Percentiles rank a stretch among this genome's conserved stretches.
These are phyloP conservation scores for Drosophila mimetica DNA, from an alignment of 2,888 invertebrate species.

Conservation along the genomic window DNA sequence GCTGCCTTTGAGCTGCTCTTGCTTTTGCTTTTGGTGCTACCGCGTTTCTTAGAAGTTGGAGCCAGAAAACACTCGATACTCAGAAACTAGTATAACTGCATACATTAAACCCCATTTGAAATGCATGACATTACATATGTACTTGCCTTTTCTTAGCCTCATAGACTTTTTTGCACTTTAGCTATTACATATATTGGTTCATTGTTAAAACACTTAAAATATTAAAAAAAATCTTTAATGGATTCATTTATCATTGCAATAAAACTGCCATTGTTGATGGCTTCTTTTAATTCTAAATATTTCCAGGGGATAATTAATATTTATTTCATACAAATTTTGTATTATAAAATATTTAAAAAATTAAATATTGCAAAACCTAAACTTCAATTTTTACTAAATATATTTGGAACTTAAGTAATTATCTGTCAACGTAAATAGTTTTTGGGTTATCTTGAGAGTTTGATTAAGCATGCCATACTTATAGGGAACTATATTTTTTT, in stretches of 20 bases:
- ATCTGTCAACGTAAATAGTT: too few relatives aligned
- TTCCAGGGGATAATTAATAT: too few relatives aligned
- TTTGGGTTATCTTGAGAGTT: not conserved
- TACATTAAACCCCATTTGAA: conserved; percentile 2
- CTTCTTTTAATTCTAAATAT: too few relatives aligned
- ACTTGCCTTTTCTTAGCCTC: not conserved
- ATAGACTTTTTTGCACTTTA: not conserved
- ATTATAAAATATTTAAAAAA: too few relatives aligned
- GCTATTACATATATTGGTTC: conserved; percentile 4
- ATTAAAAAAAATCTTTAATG: too few relatives aligned
- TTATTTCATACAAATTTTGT: too few relatives aligned
- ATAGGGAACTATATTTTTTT: not conserved
- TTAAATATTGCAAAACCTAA: too few relatives aligned
- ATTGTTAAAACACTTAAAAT: not conserved
- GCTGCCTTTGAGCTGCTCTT: conserved; percentile 8
- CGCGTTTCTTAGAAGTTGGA: conserved; percentile 15
- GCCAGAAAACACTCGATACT: conserved; percentile 12
- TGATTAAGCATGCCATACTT: not conserved
- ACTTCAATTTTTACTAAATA: too few relatives aligned
- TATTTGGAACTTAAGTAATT: too few relatives aligned
- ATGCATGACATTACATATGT: conserved; percentile 7
- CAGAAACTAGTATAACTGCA: not conserved
- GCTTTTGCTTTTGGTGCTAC: conserved; percentile 15
- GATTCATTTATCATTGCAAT: not conserved
- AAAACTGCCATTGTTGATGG: too few relatives aligned